Conservation (phyloP, 2,113 vertebrate genomes). For the Lophochroa leadbeateri region DNA sequence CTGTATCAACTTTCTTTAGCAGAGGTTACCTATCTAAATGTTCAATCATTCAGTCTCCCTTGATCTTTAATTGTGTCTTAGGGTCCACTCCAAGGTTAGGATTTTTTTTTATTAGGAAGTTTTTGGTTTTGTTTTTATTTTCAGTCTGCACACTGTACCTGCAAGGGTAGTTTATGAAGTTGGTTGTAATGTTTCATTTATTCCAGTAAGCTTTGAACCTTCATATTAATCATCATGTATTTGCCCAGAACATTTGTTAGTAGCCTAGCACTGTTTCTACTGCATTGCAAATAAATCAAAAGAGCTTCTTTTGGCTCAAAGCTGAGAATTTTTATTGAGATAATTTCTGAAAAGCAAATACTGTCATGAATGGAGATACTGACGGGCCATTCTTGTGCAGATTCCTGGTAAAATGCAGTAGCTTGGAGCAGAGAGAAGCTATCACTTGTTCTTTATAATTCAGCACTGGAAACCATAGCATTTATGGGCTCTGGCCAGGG, state of each 20-base stretch:
- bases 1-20: neutral
- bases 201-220: neutral
- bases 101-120: neutral
- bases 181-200: neutral
- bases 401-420: conserved; percentile 31
- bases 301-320: neutral
- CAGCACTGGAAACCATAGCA: conserved; percentile 39
- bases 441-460: conserved; percentile 31
- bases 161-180: neutral
- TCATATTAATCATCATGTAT: neutral
- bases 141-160: neutral
- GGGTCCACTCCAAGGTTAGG: neutral
- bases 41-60: neutral
- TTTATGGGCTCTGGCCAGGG: conserved; percentile 17
- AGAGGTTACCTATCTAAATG: neutral
- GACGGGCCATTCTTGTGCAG: neutral
- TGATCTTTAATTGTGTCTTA: neutral
- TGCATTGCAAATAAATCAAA: neutral
- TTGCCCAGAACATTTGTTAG: neutral
- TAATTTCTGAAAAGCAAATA: conserved; percentile 46
- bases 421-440: conserved; percentile 10
- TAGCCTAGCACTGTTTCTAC: conserved; percentile 3
- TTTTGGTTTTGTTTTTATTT: neutral
- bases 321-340: neutral
- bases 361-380: neutral